Evolutionary conservation across 2,888 invertebrate species (phyloP).

Genomic region (Nipponacmea schrenckii): DNA sequence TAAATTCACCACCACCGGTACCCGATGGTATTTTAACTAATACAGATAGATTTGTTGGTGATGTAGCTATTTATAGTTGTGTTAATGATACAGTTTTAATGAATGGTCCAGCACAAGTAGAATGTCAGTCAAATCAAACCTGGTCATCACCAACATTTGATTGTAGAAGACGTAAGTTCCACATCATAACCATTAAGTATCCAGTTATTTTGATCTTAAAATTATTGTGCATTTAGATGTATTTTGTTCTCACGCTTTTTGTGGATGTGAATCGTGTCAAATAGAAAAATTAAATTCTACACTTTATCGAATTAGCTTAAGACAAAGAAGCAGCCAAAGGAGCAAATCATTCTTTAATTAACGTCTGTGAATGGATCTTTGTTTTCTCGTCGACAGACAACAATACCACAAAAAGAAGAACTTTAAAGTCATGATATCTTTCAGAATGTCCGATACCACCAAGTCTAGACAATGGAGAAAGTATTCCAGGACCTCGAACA

Average conservation of each 20-base stretch:
- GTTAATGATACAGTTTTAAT: background rate
- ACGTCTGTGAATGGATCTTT: too few species aligned
- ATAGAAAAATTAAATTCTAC: too few species aligned
- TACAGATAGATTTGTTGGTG: background rate
- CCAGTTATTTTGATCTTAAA: too few species aligned
- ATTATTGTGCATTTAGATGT: too few species aligned
- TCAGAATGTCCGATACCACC: background rate
- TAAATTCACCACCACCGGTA: background rate
- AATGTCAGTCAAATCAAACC: background rate
- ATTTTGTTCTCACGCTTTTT: too few species aligned
- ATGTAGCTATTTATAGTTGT: background rate
- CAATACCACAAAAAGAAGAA: too few species aligned
- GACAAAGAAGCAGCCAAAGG: too few species aligned
- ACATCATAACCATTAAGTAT: too few species aligned
- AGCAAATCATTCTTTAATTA: too few species aligned
- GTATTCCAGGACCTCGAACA: background rate
- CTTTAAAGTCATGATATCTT: background rate
- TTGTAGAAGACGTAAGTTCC: background rate
- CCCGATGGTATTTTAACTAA: background rate
- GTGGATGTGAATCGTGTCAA: too few species aligned
- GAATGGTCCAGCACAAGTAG: background rate
- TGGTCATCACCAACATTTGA: background rate
- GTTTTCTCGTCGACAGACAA: too few species aligned
- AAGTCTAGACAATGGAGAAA: background rate
- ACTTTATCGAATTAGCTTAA: too few species aligned